Base-by-base conservation (phyloP, 2,888 invertebrate genomes). In the Aspidiotus rigidus region DNA sequence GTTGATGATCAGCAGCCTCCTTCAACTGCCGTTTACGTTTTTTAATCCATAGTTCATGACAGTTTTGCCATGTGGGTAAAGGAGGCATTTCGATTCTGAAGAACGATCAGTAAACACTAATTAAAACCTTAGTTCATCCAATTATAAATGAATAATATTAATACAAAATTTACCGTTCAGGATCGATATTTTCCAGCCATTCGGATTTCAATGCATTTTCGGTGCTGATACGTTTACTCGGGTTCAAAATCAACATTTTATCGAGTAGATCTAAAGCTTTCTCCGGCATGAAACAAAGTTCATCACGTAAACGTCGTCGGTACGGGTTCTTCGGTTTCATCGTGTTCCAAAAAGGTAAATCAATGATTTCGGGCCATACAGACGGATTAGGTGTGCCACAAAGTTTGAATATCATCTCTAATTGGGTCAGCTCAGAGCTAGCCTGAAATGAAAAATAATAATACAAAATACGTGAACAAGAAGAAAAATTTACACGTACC, bases 41-140 rank as follows among this genome's bases (percentile, higher is more conserved):
- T 80, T 99, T 99, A 75, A 94, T 93, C 97, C 98, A 99, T 77
- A 99, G 83, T 80, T 99, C 99, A 81, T 99, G 98, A 78, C 99
- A 99, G 80, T 99, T 98, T 80, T 99, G 97, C 88, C 93, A 93
- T 42, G 89, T 91, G 0, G 97, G 97, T 73, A 98, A 80, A 78
- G 87, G 86, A 0, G 91, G 90, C 1, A 87, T 86, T 63, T 87
- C 83, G 87, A 92, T 90, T 71, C 91, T 91, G 62, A 11, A 49
- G 62, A 71, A 54, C n/a, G 56, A 16, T 15, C 16, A 17, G 1
- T 10, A 10, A 56, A 56, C 10, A 16, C 56, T 7, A 2, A 16
- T 7, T 56, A 17, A 56, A 3, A 56, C 1, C n/a, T 56, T 10
- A 15, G 16, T 49, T 49, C 6, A 2, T 3, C 3, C 6, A 6